A percentile compares a stretch with the other conserved stretches of the same genome.
Evolutionary conservation across 2,888 invertebrate genomes (phyloP).

Genomic region (Neocrepidodera transversa): DNA sequence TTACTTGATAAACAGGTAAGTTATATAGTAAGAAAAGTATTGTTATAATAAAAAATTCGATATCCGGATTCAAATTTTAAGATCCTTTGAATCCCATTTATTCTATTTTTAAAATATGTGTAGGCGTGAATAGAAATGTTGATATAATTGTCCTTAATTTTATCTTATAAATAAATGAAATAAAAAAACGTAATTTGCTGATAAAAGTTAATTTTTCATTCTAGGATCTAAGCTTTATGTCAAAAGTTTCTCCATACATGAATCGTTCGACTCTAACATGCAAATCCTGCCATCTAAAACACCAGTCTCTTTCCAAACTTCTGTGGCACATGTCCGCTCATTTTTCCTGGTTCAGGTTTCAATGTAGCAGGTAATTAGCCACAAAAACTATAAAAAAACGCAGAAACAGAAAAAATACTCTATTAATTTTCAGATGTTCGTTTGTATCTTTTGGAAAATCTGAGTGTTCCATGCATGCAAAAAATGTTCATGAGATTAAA

Average conservation of each 20-base stretch:
- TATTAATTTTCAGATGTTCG: conserved; percentile 67
- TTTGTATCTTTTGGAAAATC: conserved; percentile 72
- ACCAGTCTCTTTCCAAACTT: conserved; percentile 63
- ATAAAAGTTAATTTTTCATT: too few relatives aligned
- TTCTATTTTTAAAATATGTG: too few relatives aligned
- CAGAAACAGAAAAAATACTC: too few relatives aligned
- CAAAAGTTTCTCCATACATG: conserved; percentile 54
- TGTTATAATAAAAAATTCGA: too few relatives aligned
- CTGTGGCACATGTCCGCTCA: conserved; percentile 71
- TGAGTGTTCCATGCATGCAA: conserved; percentile 72
- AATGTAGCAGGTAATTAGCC: conserved; percentile 69
- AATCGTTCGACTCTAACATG: conserved; percentile 62
- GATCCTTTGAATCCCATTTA: too few relatives aligned
- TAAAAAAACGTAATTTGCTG: too few relatives aligned
- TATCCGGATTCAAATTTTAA: too few relatives aligned
- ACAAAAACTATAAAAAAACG: too few relatives aligned
- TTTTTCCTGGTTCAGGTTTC: conserved; percentile 74
- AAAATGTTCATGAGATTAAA: conserved; percentile 67
- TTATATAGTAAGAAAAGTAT: not conserved
- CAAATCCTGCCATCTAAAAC: conserved; percentile 64
- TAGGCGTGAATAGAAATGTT: too few relatives aligned
- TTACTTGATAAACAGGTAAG: conserved; percentile 23
- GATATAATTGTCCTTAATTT: too few relatives aligned
- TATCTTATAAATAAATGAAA: too few relatives aligned
- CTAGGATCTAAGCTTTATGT: conserved; percentile 27